Base-by-base conservation (phyloP, 1,140 invertebrate species). In the Zophobas atratus region DNA sequence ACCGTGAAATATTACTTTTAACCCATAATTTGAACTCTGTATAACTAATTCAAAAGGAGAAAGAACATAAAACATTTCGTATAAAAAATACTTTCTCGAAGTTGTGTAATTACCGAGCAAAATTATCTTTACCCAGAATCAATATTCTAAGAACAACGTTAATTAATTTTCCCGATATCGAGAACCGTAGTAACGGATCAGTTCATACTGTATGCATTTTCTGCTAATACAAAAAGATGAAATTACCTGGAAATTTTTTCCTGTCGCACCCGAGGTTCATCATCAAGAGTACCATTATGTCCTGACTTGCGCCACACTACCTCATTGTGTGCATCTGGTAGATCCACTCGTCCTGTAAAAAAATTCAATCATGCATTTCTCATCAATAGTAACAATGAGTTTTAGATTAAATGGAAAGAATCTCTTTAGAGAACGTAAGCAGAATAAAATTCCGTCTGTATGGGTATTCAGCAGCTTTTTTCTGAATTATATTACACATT, bases 271-370 rank as follows among this genome's bases (percentile, higher is more conserved):
- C 87, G 86, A 6, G 86, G 86, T 32, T 87, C 85, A 1, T 87
- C 86, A 3, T 87, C 86, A 1, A 88, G 57, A 0, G 88, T 88
- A 34, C 86, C 86, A 81, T 93, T 92, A 41, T 88, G 87, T 80
- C 88, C 89, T 48, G 89, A 85, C 82, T 89, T 90, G 55, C 85
- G 86, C 92, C 92, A 94, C 2, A 87, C 88, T 34, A 92, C 90
- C 72, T 92, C 92, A 82, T 90, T 92, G 36, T 87, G 88, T 38
- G 92, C 91, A 84, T 93, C 92, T n/a, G 92, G 92, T 41, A 93
- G 85, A 82, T 92, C 89, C n/a, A 92, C 90, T 60, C 87, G 86
- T 41, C 88, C 88, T 89, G 78, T 32, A 81, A 70, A 74, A 77
- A 75, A 76, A 78, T 53, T 70, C 43, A 76, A 76, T 76, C 60